phyloP scores from a whole-genome alignment of 2,113 vertebrate species.

The Leiothrix lutea region DNA sequence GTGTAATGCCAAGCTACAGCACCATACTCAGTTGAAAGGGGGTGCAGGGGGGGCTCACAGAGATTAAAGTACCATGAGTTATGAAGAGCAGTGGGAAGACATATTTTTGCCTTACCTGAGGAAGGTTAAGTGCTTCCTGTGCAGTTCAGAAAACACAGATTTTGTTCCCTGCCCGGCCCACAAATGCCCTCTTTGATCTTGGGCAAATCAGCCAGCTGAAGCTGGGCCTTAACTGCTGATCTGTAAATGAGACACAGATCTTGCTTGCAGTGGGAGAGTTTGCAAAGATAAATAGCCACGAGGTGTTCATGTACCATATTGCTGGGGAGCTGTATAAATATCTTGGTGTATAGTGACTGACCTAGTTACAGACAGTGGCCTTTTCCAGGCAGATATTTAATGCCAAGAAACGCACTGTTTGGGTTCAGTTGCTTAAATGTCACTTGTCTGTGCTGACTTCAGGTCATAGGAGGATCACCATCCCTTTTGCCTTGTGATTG shows the following conservation, averaged over 20 bases:
- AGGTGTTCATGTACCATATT: background rate
- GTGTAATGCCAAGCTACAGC: background rate
- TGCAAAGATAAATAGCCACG: background rate
- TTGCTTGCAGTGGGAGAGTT: background rate
- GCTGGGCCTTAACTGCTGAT: background rate
- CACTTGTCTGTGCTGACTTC: background rate
- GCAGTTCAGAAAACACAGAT: background rate
- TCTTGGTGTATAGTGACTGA: conserved; percentile 20
- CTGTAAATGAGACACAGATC: background rate
- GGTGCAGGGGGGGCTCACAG: rapidly evolving
- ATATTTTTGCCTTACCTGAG: background rate
- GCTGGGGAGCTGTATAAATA: conserved; percentile 43
- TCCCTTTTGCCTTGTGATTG: background rate
- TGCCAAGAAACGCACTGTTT: conserved; percentile 39
- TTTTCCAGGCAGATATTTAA: conserved; percentile 41
- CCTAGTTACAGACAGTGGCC: conserved; percentile 8
- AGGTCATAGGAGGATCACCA: background rate
- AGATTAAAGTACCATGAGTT: background rate
- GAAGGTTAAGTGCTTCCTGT: background rate
- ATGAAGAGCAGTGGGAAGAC: background rate
- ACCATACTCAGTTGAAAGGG: background rate
- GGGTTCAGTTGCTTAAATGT: conserved; percentile 43
- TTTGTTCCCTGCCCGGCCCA: background rate
- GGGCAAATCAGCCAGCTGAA: background rate
- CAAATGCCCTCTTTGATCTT: background rate